Conservation (phyloP, 2,888 invertebrate genomes). For the Yponomeuta evonymella region DNA sequence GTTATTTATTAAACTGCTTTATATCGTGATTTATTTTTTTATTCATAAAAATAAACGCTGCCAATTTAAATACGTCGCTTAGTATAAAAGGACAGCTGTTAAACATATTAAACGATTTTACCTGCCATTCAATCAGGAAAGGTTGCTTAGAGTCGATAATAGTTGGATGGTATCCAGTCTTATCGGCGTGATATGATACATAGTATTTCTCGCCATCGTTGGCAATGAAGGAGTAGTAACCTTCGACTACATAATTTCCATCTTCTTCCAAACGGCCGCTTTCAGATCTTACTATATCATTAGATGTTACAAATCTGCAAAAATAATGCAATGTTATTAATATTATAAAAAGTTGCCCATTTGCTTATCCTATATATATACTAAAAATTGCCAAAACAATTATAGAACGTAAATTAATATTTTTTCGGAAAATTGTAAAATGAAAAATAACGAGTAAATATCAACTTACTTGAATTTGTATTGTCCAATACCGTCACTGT, state of each 20-base stretch:
- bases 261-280: conserved; percentile 77
- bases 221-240: conserved; percentile 52
- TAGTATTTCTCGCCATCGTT: conserved; percentile 69
- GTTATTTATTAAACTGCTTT: no score
- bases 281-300: conserved; percentile 80
- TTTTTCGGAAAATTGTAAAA: no score
- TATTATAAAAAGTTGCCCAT: no score
- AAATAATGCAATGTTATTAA: not conserved
- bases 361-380: no score
- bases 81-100: no score
- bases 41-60: no score
- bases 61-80: no score
- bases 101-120: no score
- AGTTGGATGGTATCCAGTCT: conserved; percentile 50
- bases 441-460: not conserved
- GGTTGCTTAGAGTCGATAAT: not conserved
- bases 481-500: conserved; percentile 31
- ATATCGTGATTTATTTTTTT: no score
- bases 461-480: conserved; percentile 34
- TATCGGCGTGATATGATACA: conserved; percentile 69
- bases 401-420: no score
- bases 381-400: no score
- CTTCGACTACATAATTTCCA: conserved; percentile 53
- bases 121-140: not conserved
- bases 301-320: conserved; percentile 78